A percentile compares a stretch with the other conserved stretches of the same genome.
Evolutionary conservation across 2,888 invertebrate genomes (phyloP).

Genomic region (Boloria euphrosyne): DNA sequence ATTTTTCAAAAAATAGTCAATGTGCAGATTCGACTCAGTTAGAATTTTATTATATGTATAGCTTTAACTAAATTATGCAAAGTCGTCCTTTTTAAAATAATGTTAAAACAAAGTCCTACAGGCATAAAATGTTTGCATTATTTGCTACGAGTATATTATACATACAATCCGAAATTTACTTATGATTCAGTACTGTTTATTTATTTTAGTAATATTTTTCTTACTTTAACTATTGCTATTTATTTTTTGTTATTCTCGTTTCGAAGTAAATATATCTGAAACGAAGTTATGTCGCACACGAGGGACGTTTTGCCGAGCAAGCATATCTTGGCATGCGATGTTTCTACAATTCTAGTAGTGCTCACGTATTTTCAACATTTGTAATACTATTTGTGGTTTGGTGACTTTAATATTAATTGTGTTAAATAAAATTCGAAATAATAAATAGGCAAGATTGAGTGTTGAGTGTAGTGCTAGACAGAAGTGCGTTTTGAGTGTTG

Average conservation of each 20-base stretch:
- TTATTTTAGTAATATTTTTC: not conserved
- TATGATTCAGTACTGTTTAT: not conserved
- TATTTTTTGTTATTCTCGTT: slow-evolving; percentile 2
- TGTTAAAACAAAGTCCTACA: too few relatives aligned
- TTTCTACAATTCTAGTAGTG: slow-evolving; percentile 11
- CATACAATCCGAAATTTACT: too few relatives aligned
- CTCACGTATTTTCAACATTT: slow-evolving; percentile 18
- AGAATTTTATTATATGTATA: too few relatives aligned
- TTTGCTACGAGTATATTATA: too few relatives aligned
- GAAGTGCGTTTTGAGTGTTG: too few relatives aligned
- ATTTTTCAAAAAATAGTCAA: too few relatives aligned
- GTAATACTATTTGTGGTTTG: slow-evolving; percentile 11
- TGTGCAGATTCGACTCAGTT: too few relatives aligned
- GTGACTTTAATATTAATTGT: not conserved
- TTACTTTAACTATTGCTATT: slow-evolving; percentile 5
- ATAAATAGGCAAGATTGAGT: not conserved
- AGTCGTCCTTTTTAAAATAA: too few relatives aligned
- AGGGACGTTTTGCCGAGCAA: slow-evolving; percentile 9
- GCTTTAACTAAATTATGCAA: too few relatives aligned
- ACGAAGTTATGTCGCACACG: slow-evolving; percentile 11
- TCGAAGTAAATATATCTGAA: slow-evolving; percentile 16
- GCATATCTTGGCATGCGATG: slow-evolving; percentile 17
- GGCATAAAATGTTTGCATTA: too few relatives aligned
- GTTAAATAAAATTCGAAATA: not conserved
- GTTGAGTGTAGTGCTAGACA: too few relatives aligned